Evolutionary conservation across 2,888 invertebrate species (phyloP), one percentile per base, ranked within the genome.

Genomic region (Caenorhabditis sp.): DNA sequence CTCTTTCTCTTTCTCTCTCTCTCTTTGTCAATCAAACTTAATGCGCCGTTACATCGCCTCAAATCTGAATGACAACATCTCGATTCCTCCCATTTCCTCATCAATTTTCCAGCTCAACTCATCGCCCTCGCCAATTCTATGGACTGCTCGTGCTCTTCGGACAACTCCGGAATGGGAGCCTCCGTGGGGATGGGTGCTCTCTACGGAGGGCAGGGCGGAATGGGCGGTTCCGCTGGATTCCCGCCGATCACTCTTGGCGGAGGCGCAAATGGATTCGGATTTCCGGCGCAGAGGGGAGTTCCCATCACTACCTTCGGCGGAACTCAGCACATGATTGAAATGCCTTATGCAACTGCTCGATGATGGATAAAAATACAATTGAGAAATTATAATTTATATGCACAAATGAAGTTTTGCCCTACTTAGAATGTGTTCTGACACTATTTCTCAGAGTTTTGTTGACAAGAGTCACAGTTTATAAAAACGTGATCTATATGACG

Each of bases 61-160:
- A 27, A 37, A 43, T 20, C 37, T 26, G 11, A 62, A 35, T n/a
- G 37, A 41, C 45, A 32, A 50, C 15, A 1, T 55, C 11, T 11
- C 13, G 30, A 17, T 20, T 9, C 27, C n/a, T n/a, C 11, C 2
- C 35, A 9, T 52, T 11, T 27, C 32, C 35, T 63, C 22, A 37
- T n/a, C 6, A n/a, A 24, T 22, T 63, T 76, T 85, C 27, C 75
- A 87, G 87, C 86, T 43, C 83, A 87, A 66, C 76, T 87, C 48
- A 76, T 87, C 22, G 80, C 87, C 11, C 66, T 85, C 46, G 86
- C 87, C 43, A 85, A 87, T 26, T 83, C 85, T 8, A 76, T 87
- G 63, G 87, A 87, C 52, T 87, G 87, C 55, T 82, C 81, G 8
- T 87, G 87, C 63, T 81, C 82, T 9, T 81, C 81, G 7, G 62